Base-by-base conservation (phyloP, 2,113 vertebrate species). In the Takifugu flavidus region DNA sequence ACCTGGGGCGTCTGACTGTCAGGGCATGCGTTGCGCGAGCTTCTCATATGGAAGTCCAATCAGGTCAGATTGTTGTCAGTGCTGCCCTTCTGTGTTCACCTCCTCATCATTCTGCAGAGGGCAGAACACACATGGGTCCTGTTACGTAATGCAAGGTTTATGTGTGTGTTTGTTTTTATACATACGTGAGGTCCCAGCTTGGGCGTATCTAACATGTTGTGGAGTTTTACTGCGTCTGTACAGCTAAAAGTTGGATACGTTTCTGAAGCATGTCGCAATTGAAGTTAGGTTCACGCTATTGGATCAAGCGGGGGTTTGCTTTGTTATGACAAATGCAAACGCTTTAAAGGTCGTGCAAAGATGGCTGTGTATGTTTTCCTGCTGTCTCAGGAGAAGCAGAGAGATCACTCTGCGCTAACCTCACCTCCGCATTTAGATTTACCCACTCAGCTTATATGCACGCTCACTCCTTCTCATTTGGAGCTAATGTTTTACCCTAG, bases 351-450 rank as follows among this genome's bases (percentile, higher is more conserved):
- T 39, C 49, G 31, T 55, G 57, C 66, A 64, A 13, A n/a, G 13
- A n/a, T n/a, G 1, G 13, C 13, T 46, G 45, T 68, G 71, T 73
- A 55, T 66, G 62, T 76, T 15, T 71, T 77, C 82, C 69, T 79
- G 82, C 84, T 87, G 70, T 75, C 82, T 87, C 84, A 89, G 77
- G 79, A 81, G 66, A 56, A 72, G 72, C 76, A 77, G 34, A 79
- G 65, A 73, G 79, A 79, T 82, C 59, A 73, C 69, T 71, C 86
- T 84, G 86, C 83, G 79, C 62, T 79, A 76, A 82, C 81, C 78
- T 83, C 71, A 73, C 71, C 82, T 79, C 72, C 28, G 6, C 79
- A 66, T 83, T 81, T 72, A 82, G 77, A 79, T 67, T 47, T 45
- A 69, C 72, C 11, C 47, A 5, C 77, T 86, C 78, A 83, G 85